Evolutionary conservation across 2,113 vertebrate genomes (phyloP).

Genomic region (Urocolius indicus): DNA sequence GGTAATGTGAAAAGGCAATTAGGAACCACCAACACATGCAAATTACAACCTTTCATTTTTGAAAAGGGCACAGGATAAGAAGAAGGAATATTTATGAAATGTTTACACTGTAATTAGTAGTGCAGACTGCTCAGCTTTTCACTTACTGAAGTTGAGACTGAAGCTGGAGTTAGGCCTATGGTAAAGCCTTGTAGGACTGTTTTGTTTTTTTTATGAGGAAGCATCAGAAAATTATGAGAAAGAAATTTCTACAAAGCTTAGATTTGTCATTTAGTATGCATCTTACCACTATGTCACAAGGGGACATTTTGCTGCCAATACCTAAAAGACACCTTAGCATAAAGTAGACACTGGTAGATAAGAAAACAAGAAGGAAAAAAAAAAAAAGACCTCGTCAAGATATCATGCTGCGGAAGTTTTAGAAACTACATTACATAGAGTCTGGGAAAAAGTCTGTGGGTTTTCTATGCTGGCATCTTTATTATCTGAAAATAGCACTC

Average conservation of each 20-base stretch:
- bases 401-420: background rate
- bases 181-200: background rate
- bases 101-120: conserved; percentile 60
- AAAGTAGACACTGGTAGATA: background rate
- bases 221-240: background rate
- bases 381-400: too few species aligned
- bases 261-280: background rate
- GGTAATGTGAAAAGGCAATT: background rate
- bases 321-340: background rate
- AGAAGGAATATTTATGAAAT: conserved; percentile 65
- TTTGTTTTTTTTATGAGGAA: background rate
- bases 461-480: background rate
- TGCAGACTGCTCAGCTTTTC: background rate
- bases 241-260: background rate
- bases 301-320: background rate
- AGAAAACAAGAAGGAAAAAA: background rate
- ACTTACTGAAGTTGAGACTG: background rate
- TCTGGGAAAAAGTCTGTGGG: background rate
- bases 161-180: background rate
- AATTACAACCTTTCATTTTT: conserved; percentile 65
- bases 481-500: background rate
- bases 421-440: background rate
- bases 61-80: conserved; percentile 62
- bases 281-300: background rate
- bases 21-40: background rate